These are phyloP conservation scores for Synanthedon myopaeformis DNA, from an alignment of 2,888 invertebrate genomes.

Conservation along the genomic window DNA sequence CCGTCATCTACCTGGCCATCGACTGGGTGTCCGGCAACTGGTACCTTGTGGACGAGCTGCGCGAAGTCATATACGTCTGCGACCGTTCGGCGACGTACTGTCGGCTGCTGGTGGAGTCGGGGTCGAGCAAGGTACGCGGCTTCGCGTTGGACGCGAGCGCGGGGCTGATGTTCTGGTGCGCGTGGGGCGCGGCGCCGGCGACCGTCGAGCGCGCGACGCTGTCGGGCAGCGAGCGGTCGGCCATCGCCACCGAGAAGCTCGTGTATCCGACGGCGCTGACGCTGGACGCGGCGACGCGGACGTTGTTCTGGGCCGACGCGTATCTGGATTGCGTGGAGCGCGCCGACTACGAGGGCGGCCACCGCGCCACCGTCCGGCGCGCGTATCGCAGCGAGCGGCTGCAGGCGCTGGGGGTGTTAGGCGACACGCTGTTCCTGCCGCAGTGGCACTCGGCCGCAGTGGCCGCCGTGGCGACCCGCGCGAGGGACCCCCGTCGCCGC, in stretches of 20 bases:
- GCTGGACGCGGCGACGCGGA: conserved; percentile 77
- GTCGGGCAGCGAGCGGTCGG: conserved; percentile 72
- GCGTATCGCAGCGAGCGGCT: conserved; percentile 24
- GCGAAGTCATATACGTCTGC: conserved; percentile 80
- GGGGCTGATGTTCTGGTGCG: conserved; percentile 78
- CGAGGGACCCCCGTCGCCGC: conserved; percentile 6
- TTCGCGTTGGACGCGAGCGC: conserved; percentile 82
- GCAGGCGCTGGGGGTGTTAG: conserved; percentile 74
- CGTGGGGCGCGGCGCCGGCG: conserved; percentile 76
- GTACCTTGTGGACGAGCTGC: conserved; percentile 81
- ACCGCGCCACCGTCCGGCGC: conserved; percentile 72
- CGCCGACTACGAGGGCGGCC: conserved; percentile 80
- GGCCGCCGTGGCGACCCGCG: conserved; percentile 49
- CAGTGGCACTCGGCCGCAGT: conserved; percentile 77
- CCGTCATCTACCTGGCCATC: conserved; percentile 79
- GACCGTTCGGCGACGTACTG: conserved; percentile 72
- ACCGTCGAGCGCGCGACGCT: conserved; percentile 74
- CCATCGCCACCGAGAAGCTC: conserved; percentile 76
- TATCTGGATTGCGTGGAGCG: conserved; percentile 84
- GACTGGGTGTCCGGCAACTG: conserved; percentile 91
- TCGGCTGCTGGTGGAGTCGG: conserved; percentile 75
- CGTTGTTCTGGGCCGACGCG: conserved; percentile 85
- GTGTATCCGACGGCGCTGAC: conserved; percentile 82
- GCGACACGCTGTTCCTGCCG: conserved; percentile 79
- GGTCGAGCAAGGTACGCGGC: conserved; percentile 77